A percentile compares a stretch with the other conserved stretches of the same genome.
These are phyloP conservation scores for Troglohyphantes excavatus DNA, from an alignment of 2,888 invertebrate genomes.

Conservation along the genomic window DNA sequence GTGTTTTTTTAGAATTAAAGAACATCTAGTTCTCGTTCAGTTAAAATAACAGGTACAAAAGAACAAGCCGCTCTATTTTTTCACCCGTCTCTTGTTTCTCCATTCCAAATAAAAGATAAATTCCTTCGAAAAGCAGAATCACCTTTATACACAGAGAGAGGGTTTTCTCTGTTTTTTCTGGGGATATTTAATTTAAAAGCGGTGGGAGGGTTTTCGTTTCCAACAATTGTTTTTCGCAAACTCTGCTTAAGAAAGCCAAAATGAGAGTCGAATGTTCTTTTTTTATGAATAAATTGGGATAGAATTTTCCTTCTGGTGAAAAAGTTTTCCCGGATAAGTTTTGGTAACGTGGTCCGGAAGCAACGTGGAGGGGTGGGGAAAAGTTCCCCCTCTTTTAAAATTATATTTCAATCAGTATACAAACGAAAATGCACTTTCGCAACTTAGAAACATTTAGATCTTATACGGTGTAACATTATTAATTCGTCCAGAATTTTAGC, in stretches of 20 bases:
- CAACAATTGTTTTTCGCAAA: background rate
- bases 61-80: background rate
- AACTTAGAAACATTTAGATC: too few species aligned
- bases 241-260: background rate
- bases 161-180: background rate
- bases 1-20: too few species aligned
- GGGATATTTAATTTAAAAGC: slow-evolving; percentile 4
- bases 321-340: too few species aligned
- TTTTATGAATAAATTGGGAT: background rate
- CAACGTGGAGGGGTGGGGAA: too few species aligned
- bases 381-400: too few species aligned
- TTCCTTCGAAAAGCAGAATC: background rate
- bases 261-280: background rate
- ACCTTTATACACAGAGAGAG: background rate
- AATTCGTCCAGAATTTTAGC: too few species aligned
- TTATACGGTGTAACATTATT: too few species aligned
- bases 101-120: slow-evolving; percentile 9
- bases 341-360: too few species aligned
- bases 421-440: too few species aligned
- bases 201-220: background rate
- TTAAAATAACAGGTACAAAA: background rate
- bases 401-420: too few species aligned
- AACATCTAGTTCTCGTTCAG: too few species aligned
- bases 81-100: background rate
- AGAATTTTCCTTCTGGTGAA: too few species aligned